A percentile compares a stretch with the other conserved stretches of the same genome.
These are phyloP conservation scores for Yponomeuta sedellus DNA, from an alignment of 2,888 invertebrate species.

Conservation along the genomic window DNA sequence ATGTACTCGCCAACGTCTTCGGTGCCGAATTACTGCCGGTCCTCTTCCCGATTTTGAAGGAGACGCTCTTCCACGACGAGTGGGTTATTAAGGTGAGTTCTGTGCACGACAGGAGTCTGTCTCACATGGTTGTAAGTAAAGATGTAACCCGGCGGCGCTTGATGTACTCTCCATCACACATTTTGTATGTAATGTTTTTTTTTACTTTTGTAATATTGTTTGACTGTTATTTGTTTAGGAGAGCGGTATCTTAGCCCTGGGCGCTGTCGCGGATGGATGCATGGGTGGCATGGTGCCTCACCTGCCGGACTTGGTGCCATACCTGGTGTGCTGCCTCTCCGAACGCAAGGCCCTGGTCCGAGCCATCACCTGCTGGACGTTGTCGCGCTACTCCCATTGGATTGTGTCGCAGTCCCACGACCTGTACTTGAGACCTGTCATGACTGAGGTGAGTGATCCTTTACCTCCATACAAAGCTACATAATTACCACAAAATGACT, in stretches of 20 bases:
- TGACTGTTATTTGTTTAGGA: conserved; percentile 74
- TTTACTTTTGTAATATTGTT: background rate
- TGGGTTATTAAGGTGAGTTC: conserved; percentile 95
- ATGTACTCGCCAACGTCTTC: conserved; percentile 98
- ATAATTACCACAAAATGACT: too few relatives aligned
- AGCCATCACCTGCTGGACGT: conserved; percentile 99
- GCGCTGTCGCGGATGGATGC: conserved; percentile 94
- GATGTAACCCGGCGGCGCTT: too few relatives aligned
- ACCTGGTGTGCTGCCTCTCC: conserved; percentile 92
- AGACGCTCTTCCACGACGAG: conserved; percentile 94
- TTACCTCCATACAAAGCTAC: background rate
- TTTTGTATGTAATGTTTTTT: too few relatives aligned
- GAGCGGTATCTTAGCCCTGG: conserved; percentile 94
- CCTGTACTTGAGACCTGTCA: conserved; percentile 93
- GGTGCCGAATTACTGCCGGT: conserved; percentile 95
- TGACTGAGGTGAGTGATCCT: conserved; percentile 84
- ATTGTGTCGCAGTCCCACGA: conserved; percentile 97
- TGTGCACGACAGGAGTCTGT: conserved; percentile 23
- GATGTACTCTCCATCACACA: too few relatives aligned
- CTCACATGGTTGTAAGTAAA: background rate
- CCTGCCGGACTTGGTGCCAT: conserved; percentile 96
- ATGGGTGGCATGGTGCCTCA: conserved; percentile 98
- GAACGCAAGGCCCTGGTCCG: conserved; percentile 98
- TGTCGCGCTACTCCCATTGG: conserved; percentile 98
- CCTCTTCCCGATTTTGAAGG: conserved; percentile 96